These are phyloP conservation scores for Todiramphus chloris DNA, from an alignment of 2,113 vertebrate species.

Conservation along the genomic window DNA sequence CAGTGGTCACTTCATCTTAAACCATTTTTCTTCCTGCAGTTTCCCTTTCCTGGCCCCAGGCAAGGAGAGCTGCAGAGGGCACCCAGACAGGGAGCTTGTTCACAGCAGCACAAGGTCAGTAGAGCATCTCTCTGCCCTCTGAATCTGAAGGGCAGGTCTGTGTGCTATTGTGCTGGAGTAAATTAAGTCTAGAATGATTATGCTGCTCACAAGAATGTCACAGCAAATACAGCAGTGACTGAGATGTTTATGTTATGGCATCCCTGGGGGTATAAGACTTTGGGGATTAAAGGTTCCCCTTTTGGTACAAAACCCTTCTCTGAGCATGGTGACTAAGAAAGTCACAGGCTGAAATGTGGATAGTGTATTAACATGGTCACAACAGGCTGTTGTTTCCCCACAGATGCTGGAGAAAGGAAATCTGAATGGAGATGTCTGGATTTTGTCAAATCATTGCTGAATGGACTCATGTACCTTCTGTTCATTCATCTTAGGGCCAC, in stretches of 20 bases:
- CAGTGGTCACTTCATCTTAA: neutral
- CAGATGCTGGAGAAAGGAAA: neutral
- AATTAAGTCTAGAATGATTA: neutral
- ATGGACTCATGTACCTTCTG: neutral
- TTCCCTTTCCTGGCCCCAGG: neutral
- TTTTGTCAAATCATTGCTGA: neutral
- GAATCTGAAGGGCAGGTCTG: neutral
- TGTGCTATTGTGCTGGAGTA: neutral
- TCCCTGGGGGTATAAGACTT: neutral
- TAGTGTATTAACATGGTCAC: neutral
- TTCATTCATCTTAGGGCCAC: neutral
- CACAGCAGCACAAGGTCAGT: fast-evolving
- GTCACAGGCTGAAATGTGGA: neutral
- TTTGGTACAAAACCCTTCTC: neutral
- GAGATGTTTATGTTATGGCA: neutral
- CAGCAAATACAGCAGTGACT: neutral
- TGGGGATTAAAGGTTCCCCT: neutral
- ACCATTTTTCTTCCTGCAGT: neutral
- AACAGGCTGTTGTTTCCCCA: neutral
- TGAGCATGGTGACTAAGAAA: neutral
- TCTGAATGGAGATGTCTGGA: neutral
- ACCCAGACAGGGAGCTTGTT: fast-evolving
- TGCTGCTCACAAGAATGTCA: neutral
- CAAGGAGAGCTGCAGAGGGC: neutral
- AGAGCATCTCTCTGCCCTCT: neutral